Conservation (phyloP, 2,888 invertebrate species). For the Hypomecis atomaria region DNA sequence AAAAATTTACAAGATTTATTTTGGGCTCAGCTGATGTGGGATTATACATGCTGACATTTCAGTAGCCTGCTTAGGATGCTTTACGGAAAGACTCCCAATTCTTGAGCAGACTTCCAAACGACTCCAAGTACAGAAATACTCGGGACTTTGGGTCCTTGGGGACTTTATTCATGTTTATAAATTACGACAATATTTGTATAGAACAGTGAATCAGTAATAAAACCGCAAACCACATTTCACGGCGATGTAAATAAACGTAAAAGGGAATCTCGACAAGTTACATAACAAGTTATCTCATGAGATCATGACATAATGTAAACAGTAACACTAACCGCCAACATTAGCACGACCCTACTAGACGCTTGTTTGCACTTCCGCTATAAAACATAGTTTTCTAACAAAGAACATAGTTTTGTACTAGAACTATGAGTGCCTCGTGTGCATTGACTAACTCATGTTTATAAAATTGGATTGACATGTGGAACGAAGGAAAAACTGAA, state of each 20-base stretch:
- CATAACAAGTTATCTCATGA: background rate
- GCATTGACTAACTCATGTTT: background rate
- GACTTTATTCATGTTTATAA: too few species aligned
- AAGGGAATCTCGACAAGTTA: constrained; percentile 11
- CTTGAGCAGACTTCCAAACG: too few species aligned
- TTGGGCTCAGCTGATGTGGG: too few species aligned
- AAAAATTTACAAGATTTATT: too few species aligned
- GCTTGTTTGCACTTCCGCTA: constrained; percentile 9
- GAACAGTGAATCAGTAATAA: too few species aligned
- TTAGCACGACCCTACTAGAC: background rate
- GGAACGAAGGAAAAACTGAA: background rate
- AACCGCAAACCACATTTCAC: constrained; percentile 1
- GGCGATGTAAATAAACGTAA: constrained; percentile 1
- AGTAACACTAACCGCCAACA: background rate
- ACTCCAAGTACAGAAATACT: too few species aligned
- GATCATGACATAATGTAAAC: constrained; percentile 14
- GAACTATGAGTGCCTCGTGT: background rate
- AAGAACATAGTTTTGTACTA: background rate
- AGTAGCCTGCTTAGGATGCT: too few species aligned
- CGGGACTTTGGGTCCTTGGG: too few species aligned
- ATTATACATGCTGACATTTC: too few species aligned
- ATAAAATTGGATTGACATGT: background rate
- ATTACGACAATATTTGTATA: too few species aligned
- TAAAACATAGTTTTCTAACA: background rate
- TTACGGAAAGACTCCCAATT: too few species aligned